These are phyloP conservation scores for Montipora foliosa DNA, from an alignment of 64 coral and sea anemone species.

Conservation along the genomic window DNA sequence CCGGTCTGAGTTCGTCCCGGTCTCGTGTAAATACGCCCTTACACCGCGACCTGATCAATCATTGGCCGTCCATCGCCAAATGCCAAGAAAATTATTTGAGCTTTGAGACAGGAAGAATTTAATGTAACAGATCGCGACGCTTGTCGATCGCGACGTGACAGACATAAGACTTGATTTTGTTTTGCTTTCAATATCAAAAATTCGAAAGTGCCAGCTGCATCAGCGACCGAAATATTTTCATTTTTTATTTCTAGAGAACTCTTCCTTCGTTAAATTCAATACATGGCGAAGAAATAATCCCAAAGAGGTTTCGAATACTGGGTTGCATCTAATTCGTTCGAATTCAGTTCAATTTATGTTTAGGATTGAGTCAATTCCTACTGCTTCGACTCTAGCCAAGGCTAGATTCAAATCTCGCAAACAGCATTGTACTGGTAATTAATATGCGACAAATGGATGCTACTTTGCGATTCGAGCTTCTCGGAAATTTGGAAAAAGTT, in stretches of 20 bases:
- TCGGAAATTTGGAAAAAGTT: not conserved
- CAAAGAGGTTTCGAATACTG: no score
- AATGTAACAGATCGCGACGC: not conserved
- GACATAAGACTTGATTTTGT: not conserved
- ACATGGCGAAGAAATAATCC: no score
- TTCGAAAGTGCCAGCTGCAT: not conserved
- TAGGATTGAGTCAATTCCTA: not conserved
- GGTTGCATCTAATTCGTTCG: not conserved
- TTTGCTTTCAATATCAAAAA: not conserved
- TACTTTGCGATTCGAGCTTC: slow-evolving; percentile 8
- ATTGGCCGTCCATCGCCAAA: no score
- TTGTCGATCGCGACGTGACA: not conserved
- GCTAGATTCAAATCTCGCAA: not conserved
- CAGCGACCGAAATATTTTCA: not conserved
- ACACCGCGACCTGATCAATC: no score
- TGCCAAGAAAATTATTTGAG: no score
- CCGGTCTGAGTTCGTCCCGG: no score
- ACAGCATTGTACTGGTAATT: not conserved
- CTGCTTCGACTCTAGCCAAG: not conserved
- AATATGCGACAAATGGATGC: slow-evolving; percentile 19
- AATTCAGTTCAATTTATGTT: not conserved
- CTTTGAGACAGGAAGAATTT: no score
- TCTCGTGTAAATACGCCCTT: no score
- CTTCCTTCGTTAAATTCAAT: no score
- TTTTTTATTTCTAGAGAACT: not conserved